A percentile compares a stretch with the other conserved stretches of the same genome.
Evolutionary conservation across 2,113 vertebrate genomes (phyloP).

Genomic region (Amia ocellicauda): DNA sequence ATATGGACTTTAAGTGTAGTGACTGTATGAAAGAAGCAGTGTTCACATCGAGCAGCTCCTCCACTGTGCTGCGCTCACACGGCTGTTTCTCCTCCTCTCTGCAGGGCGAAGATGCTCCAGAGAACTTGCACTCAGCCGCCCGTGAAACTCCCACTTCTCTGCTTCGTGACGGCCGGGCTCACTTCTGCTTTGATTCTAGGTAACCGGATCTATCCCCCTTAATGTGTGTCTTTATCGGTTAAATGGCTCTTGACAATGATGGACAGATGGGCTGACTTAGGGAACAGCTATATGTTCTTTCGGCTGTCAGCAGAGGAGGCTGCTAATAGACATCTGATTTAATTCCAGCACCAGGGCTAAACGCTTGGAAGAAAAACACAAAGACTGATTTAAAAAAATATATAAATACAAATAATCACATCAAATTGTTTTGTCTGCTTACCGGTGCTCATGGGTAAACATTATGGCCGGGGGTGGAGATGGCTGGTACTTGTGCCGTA

Average conservation of each 20-base stretch:
- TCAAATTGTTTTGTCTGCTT: conserved; percentile 8
- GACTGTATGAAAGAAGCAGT: too few relatives aligned
- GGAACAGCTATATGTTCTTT: conserved; percentile 28
- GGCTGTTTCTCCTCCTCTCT: neutral
- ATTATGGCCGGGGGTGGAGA: too few relatives aligned
- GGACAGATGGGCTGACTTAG: neutral
- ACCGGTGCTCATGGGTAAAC: too few relatives aligned
- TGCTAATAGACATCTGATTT: conserved; percentile 41
- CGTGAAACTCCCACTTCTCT: conserved; percentile 67
- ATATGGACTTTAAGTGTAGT: too few relatives aligned
- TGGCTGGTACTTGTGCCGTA: too few relatives aligned
- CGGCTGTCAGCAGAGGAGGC: conserved; percentile 27
- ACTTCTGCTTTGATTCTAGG: conserved; percentile 96
- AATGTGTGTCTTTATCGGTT: conserved; percentile 3
- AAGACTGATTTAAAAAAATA: too few relatives aligned
- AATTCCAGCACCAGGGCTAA: conserved; percentile 39
- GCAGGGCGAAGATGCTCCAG: conserved; percentile 7
- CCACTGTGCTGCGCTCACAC: too few relatives aligned
- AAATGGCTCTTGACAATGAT: neutral
- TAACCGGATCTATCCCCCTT: conserved; percentile 48
- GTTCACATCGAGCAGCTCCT: too few relatives aligned
- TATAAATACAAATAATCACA: too few relatives aligned
- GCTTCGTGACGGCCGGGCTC: conserved; percentile 74
- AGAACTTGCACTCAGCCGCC: conserved; percentile 44
- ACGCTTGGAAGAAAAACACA: too few relatives aligned